Evolutionary conservation across 2,113 vertebrate genomes (phyloP).

Genomic region (Pomatostomus ruficeps): DNA sequence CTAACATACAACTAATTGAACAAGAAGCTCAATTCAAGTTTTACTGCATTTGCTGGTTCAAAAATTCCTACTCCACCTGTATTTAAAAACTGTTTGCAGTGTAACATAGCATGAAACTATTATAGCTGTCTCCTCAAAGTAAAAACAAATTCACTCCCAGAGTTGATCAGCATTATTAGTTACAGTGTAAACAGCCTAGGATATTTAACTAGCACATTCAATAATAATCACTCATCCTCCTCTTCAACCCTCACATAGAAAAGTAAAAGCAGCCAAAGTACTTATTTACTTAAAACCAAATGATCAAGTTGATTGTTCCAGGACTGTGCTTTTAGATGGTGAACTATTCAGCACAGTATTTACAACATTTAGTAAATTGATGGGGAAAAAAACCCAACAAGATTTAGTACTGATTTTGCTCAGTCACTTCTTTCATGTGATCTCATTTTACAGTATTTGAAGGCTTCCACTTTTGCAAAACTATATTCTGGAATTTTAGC

Average conservation of each 20-base stretch:
- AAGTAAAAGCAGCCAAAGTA: background rate
- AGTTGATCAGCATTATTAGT: background rate
- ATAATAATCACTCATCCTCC: background rate
- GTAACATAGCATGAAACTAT: background rate
- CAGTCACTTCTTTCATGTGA: background rate
- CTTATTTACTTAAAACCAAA: background rate
- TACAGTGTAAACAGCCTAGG: background rate
- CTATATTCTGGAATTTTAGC: background rate
- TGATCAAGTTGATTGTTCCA: background rate
- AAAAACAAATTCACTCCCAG: background rate
- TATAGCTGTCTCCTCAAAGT: background rate
- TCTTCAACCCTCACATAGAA: background rate
- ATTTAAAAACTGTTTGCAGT: background rate
- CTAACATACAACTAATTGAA: background rate
- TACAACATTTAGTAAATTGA: background rate
- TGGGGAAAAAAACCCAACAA: background rate
- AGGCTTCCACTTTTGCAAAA: background rate
- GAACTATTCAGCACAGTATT: background rate
- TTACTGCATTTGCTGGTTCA: background rate
- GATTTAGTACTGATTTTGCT: background rate
- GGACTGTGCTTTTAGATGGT: background rate
- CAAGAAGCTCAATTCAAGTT: background rate
- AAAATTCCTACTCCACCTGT: background rate
- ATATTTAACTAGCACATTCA: background rate
- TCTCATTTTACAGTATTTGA: background rate